Conservation (phyloP, 2,113 vertebrate genomes). For the Ibidorhyncha struthersii region DNA sequence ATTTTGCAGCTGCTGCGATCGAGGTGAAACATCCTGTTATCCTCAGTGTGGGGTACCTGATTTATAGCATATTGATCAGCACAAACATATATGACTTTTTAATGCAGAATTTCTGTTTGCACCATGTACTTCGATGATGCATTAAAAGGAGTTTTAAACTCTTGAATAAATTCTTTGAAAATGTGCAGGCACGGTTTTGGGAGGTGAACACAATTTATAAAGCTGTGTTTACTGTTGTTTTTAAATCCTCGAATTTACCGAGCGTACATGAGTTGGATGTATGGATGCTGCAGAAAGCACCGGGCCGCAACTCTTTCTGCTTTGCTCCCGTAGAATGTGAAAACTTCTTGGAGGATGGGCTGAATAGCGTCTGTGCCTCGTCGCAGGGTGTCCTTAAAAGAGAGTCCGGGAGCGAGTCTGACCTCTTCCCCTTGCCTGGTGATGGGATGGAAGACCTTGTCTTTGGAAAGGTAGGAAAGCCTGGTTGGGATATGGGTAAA, state of each 20-base stretch:
- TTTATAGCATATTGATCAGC: neutral
- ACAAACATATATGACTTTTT: neutral
- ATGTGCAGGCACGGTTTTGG: neutral
- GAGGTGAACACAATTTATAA: neutral
- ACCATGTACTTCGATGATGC: rapidly evolving
- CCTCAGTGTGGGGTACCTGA: neutral
- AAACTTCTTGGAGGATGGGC: constrained; percentile 71
- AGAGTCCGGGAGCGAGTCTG: constrained; percentile 70
- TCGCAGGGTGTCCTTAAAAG: constrained; percentile 58
- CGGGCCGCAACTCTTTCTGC: neutral
- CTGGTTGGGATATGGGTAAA: neutral
- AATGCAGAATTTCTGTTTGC: neutral
- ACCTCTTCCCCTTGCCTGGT: constrained; percentile 70
- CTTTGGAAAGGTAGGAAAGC: constrained; percentile 76
- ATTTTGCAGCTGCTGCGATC: neutral
- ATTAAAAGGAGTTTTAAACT: neutral
- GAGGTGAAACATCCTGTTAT: neutral
- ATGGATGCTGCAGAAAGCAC: neutral
- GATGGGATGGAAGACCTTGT: constrained; percentile 75
- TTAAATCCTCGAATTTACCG: neutral
- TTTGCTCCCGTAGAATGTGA: constrained; percentile 68
- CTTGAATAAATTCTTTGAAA: neutral
- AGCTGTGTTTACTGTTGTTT: neutral
- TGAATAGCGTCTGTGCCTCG: constrained; percentile 45
- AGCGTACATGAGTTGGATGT: rapidly evolving